Conservation (phyloP, 1,140 invertebrate genomes). For the Oppia nitens region DNA sequence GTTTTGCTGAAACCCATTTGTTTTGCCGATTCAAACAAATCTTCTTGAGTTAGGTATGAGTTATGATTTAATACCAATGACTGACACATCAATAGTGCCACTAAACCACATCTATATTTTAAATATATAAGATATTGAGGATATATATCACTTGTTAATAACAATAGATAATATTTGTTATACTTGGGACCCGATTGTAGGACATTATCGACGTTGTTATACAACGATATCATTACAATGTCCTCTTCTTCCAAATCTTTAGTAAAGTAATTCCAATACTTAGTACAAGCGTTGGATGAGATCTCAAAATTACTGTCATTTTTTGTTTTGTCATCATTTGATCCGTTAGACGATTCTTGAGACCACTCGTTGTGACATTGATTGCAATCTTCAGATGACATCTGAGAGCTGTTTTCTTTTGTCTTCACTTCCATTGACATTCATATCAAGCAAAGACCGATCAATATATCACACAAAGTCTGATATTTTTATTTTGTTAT, state of each 20-base stretch:
- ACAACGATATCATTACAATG: not conserved
- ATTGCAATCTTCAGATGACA: no score
- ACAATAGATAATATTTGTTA: not conserved
- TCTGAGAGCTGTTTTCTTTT: no score
- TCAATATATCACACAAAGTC: no score
- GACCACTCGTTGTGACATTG: no score
- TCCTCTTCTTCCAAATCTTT: not conserved
- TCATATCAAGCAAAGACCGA: no score
- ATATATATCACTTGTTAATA: not conserved
- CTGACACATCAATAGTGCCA: conserved; percentile 55
- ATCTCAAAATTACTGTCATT: no score
- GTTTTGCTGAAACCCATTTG: conserved; percentile 46
- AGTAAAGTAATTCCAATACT: not conserved
- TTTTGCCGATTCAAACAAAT: conserved; percentile 42
- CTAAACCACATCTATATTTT: conserved; percentile 50
- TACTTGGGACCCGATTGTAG: not conserved
- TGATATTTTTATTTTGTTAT: no score
- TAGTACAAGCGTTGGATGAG: not conserved
- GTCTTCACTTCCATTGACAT: no score
- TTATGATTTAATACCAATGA: conserved; percentile 31
- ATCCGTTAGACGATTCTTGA: not conserved
- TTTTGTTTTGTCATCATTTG: not conserved
- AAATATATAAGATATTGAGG: not conserved
- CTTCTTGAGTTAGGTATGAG: conserved; percentile 30
- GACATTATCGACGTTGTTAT: not conserved